Percentiles rank a stretch among this genome's conserved stretches.
Conservation (phyloP, 2,797 vertebrate species). For the Syncerus caffer region DNA sequence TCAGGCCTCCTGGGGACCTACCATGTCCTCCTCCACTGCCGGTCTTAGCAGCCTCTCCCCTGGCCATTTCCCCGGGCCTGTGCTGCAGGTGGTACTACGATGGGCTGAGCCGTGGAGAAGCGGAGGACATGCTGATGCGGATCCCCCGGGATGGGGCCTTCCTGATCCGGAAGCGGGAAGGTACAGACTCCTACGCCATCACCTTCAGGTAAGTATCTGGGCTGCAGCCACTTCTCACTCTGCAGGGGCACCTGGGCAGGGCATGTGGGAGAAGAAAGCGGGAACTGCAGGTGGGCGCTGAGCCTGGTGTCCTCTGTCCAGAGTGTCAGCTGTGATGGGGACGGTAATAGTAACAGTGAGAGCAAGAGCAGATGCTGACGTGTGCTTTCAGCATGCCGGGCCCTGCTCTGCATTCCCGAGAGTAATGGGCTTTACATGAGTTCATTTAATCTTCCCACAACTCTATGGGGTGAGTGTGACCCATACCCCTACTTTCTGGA, state of each 20-base stretch:
- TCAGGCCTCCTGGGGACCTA: rapidly evolving
- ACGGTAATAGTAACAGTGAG: rapidly evolving
- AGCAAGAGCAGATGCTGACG: rapidly evolving
- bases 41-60: neutral
- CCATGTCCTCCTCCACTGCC: neutral
- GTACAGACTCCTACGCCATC: slow-evolving; percentile 92
- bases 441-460: neutral
- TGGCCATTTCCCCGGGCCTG: too few species aligned
- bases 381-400: neutral
- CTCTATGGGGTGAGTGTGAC: neutral
- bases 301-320: neutral
- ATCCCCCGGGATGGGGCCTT: slow-evolving; percentile 97
- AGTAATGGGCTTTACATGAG: rapidly evolving
- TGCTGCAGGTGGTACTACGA: slow-evolving; percentile 94
- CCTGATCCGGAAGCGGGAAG: slow-evolving; percentile 93
- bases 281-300: rapidly evolving
- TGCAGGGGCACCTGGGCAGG: neutral
- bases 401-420: neutral
- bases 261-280: rapidly evolving
- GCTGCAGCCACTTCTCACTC: rapidly evolving
- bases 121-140: slow-evolving; percentile 94
- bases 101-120: slow-evolving; percentile 94
- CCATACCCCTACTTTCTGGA: neutral
- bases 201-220: slow-evolving; percentile 90
- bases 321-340: rapidly evolving